Conservation (phyloP, 2,888 invertebrate species). For the Aproaerema taeniolella region DNA sequence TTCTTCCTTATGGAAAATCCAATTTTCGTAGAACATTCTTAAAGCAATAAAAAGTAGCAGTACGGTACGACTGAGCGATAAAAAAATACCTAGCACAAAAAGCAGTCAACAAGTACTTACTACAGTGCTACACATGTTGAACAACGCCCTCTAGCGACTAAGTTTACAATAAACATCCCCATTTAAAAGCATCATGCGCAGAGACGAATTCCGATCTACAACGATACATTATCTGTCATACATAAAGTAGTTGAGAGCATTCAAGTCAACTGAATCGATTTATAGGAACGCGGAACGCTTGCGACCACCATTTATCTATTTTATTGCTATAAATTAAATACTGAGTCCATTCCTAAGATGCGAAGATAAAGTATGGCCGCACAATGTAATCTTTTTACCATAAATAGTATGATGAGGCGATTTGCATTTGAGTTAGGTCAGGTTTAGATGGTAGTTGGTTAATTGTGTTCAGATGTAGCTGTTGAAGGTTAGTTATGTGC, state of each 20-base stretch:
- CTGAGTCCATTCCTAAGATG: constrained; percentile 60
- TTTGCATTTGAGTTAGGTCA: constrained; percentile 69
- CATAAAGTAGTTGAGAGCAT: constrained; percentile 35
- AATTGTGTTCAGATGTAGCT: constrained; percentile 55
- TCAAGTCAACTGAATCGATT: constrained; percentile 33
- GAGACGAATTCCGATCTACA: constrained; percentile 39
- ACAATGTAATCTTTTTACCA: constrained; percentile 76
- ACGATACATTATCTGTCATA: constrained; percentile 45
- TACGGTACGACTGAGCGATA: too few relatives aligned
- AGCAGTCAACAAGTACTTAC: too few relatives aligned
- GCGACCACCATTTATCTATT: constrained; percentile 65
- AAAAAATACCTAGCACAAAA: too few relatives aligned
- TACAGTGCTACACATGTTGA: too few relatives aligned
- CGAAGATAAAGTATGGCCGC: constrained; percentile 61
- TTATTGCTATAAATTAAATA: constrained; percentile 72
- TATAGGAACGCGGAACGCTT: constrained; percentile 66
- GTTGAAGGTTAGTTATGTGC: constrained; percentile 48
- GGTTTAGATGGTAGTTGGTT: constrained; percentile 39
- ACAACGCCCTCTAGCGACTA: constrained; percentile 33
- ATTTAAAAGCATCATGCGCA: constrained; percentile 35
- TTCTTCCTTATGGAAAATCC: too few relatives aligned
- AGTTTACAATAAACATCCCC: constrained; percentile 32
- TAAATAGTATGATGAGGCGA: constrained; percentile 63
- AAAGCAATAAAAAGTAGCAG: too few relatives aligned
- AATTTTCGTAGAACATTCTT: too few relatives aligned